A percentile compares a stretch with the other conserved stretches of the same genome.
These are phyloP conservation scores for Lucilia sericata DNA, from an alignment of 1,140 invertebrate species.

Conservation along the genomic window DNA sequence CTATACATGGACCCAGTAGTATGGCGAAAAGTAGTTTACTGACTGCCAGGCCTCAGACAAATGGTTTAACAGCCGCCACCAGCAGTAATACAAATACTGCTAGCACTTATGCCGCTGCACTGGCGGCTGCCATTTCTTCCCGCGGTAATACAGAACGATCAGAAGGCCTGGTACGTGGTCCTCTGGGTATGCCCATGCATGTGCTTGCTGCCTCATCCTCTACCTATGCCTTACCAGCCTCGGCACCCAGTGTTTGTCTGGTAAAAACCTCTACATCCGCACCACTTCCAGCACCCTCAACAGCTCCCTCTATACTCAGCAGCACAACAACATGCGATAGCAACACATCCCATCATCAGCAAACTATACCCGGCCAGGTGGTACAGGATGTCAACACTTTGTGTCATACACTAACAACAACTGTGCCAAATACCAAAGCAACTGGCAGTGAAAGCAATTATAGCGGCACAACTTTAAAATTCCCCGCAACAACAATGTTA, in stretches of 20 bases:
- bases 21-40: not conserved
- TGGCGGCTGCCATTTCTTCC: conserved; percentile 13
- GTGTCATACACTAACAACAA: not conserved
- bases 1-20: not conserved
- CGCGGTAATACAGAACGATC: conserved; percentile 1
- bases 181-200: conserved; percentile 57
- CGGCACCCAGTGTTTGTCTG: conserved; percentile 33
- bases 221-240: conserved; percentile 52
- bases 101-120: conserved; percentile 25
- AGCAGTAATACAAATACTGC: conserved; percentile 19
- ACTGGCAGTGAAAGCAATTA: not conserved
- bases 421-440: not conserved
- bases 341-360: not conserved
- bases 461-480: conserved; percentile 39
- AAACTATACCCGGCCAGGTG: conserved; percentile 59
- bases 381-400: conserved; percentile 45
- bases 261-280: conserved; percentile 27
- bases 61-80: not conserved
- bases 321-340: conserved; percentile 31
- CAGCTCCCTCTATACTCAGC: conserved; percentile 45
- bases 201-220: conserved; percentile 55
- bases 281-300: conserved; percentile 47
- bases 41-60: not conserved
- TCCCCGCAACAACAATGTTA: conserved; percentile 50
- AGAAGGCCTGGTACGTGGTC: conserved; percentile 56